These are phyloP conservation scores for Apocheima hispidaria DNA, from an alignment of 2,888 invertebrate genomes.

Conservation along the genomic window DNA sequence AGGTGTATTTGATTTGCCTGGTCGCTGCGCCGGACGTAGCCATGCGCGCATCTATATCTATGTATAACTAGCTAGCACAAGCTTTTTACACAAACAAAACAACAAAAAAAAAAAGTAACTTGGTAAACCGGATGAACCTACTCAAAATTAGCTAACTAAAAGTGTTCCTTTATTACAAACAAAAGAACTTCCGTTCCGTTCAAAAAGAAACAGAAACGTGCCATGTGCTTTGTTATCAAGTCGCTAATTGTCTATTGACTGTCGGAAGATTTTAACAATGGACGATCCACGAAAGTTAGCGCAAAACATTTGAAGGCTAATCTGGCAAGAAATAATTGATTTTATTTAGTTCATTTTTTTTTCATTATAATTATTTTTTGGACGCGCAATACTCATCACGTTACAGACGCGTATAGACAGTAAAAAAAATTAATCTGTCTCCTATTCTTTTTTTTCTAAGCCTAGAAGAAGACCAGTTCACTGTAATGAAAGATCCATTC, in stretches of 20 bases:
- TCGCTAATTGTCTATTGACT: slow-evolving; percentile 1
- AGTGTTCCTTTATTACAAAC: slow-evolving; percentile 12
- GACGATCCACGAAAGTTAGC: not conserved
- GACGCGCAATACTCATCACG: too few species aligned
- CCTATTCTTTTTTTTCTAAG: too few species aligned
- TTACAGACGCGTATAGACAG: too few species aligned
- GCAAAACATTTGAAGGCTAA: slow-evolving; percentile 10
- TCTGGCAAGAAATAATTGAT: not conserved
- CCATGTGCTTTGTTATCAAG: slow-evolving; percentile 15
- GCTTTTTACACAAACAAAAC: too few species aligned
- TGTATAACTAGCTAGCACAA: too few species aligned
- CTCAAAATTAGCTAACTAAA: slow-evolving; percentile 13
- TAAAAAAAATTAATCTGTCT: too few species aligned
- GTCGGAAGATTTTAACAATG: slow-evolving; percentile 14
- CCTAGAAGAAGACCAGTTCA: too few species aligned
- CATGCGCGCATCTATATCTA: too few species aligned
- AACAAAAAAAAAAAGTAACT: too few species aligned
- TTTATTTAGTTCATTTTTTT: not conserved
- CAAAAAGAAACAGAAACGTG: slow-evolving; percentile 18
- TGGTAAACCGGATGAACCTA: slow-evolving; percentile 22
- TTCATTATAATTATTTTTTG: not conserved
- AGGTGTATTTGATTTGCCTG: too few species aligned
- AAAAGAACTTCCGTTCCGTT: slow-evolving; percentile 23
- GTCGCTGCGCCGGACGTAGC: too few species aligned
- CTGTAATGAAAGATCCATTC: too few species aligned